Evolutionary conservation across 2,888 invertebrate genomes (phyloP).

Genomic region (Pachydiplax longipennis): DNA sequence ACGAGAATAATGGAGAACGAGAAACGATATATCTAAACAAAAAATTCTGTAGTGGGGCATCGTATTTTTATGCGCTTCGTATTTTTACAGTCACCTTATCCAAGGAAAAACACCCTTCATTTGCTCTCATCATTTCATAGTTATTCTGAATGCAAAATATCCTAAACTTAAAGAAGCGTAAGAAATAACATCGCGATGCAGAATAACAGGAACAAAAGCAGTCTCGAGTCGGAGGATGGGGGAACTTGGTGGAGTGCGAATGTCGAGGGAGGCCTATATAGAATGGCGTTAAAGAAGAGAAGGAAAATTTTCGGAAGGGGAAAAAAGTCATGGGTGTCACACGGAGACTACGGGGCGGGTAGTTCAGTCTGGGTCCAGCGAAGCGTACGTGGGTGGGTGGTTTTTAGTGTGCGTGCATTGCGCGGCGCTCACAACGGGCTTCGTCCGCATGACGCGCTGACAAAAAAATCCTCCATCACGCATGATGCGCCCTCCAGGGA

Average conservation of each 20-base stretch:
- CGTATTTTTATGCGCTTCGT: no score
- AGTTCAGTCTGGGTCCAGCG: constrained; percentile 36
- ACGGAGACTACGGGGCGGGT: constrained; percentile 13
- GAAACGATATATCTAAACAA: no score
- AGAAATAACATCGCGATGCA: background rate
- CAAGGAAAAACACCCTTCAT: background rate
- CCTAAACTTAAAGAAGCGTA: background rate
- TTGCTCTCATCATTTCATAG: no score
- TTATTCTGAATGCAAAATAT: background rate
- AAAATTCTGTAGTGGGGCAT: background rate
- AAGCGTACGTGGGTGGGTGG: constrained; percentile 25
- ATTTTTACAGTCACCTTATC: background rate
- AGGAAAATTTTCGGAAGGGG: background rate
- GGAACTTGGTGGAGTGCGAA: background rate
- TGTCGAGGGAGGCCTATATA: background rate
- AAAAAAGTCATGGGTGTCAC: background rate
- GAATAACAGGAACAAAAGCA: constrained; percentile 12
- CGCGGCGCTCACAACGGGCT: constrained; percentile 9
- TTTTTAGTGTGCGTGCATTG: background rate
- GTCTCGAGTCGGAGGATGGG: no score
- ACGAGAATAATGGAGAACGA: background rate
- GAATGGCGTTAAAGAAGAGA: background rate
- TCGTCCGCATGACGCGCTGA: constrained; percentile 11
- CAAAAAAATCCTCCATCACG: constrained; percentile 30
- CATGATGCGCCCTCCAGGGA: background rate